Base-by-base conservation (phyloP, 2,113 vertebrate genomes). In the Hydrochoerus hydrochaeris region DNA sequence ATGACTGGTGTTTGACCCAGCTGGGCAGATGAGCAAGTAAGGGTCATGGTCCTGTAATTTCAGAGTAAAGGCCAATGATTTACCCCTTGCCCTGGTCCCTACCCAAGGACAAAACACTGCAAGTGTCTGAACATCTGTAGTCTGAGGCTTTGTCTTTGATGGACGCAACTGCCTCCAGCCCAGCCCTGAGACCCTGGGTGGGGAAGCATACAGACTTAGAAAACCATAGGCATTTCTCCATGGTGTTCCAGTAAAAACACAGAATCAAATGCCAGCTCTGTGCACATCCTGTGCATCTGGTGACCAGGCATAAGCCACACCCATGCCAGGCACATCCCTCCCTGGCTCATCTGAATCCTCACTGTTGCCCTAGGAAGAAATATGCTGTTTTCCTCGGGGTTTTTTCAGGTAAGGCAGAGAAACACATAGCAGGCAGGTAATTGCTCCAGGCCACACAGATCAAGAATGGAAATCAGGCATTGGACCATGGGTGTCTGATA, bases 31-130 rank as follows among this genome's bases (percentile, higher is more conserved):
- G 71, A 80, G 24, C 60, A 28, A 52, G 73, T 35, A 22, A 10
- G 28, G 28, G 3, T 28, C 20, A 9, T 1, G 5, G 32, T 44
- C 69, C 38, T 80, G 44, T 35, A 6, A 52, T 14, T 7, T 4
- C 26, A 41, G 52, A 17, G 38, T 22, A 41, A 7, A 80, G 19
- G 28, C 60, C 24, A 17, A 16, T 24, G 35, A 0, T 30, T 4
- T 10, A 20, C 19, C 49, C 8, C 6, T 20, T 38, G 17, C 16
- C 20, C 46, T 3, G 22, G 19, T 2, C 19, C 20, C 44, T 54
- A 12, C 2, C 11, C 1, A 22, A 26, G 2, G 9, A 17, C 13
- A 1, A n/a, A 35, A 41, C 46, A 0, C 41, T 0, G 2, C 26
- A 35, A 32, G n/a, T 0, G 1, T 35, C 30, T 0, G 7, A 38